Conservation (phyloP, 2,888 invertebrate genomes). For the Phlogophora meticulosa region DNA sequence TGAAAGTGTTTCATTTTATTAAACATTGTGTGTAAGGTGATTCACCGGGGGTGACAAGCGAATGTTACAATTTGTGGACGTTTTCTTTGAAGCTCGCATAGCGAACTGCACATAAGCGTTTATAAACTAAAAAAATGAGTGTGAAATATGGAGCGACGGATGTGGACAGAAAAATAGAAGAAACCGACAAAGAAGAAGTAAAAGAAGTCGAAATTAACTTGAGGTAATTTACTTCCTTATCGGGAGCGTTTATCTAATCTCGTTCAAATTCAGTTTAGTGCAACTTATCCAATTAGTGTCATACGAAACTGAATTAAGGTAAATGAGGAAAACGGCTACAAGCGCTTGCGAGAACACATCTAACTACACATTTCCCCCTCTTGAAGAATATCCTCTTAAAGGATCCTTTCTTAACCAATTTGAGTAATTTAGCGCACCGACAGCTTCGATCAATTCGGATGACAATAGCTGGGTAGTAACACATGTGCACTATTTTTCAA, state of each 20-base stretch:
- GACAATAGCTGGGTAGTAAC: constrained; percentile 28
- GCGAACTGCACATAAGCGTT: constrained; percentile 18
- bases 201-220: constrained; percentile 74
- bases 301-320: constrained; percentile 70
- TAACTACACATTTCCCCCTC: constrained; percentile 55
- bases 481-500: constrained; percentile 18
- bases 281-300: constrained; percentile 79
- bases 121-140: constrained; percentile 74
- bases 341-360: constrained; percentile 29
- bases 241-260: constrained; percentile 67
- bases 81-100: constrained; percentile 47
- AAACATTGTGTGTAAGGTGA: constrained; percentile 54
- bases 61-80: constrained; percentile 50
- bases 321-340: constrained; percentile 71
- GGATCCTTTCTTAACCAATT: constrained; percentile 60
- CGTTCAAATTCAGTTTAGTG: constrained; percentile 67
- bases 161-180: constrained; percentile 73
- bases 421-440: constrained; percentile 35
- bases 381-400: constrained; percentile 43
- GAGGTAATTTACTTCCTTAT: constrained; percentile 76
- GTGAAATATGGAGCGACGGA: constrained; percentile 85
- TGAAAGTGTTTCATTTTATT: constrained; percentile 56
- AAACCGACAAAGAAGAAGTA: constrained; percentile 73
- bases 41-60: constrained; percentile 48
- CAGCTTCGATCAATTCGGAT: constrained; percentile 36